Conservation (phyloP, 2,888 invertebrate genomes). For the Drosophila infuscata region DNA sequence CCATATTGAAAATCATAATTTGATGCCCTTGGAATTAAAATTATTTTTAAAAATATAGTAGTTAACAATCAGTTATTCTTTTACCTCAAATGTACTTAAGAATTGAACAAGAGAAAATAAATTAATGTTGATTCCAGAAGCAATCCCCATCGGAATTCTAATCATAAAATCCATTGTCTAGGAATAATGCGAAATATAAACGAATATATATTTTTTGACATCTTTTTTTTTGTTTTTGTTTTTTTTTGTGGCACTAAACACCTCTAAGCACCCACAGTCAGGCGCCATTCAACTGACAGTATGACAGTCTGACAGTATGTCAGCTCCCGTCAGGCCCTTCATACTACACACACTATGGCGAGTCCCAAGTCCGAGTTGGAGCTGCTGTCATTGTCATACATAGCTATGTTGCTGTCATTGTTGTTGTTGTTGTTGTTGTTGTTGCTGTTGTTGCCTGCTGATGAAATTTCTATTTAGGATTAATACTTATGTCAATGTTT, state of each 20-base stretch:
- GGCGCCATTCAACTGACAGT: neutral
- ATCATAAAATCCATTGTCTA: slow-evolving; percentile 30
- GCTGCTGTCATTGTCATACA: slow-evolving; percentile 41
- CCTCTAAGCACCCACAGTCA: slow-evolving; percentile 3
- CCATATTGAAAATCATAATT: neutral
- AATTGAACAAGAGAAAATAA: slow-evolving; percentile 4
- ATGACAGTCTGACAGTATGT: slow-evolving; percentile 33
- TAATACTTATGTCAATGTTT: slow-evolving; percentile 74
- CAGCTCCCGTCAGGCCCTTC: slow-evolving; percentile 25
- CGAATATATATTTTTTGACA: slow-evolving; percentile 20
- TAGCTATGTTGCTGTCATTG: slow-evolving; percentile 38
- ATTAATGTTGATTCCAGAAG: neutral
- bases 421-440: slow-evolving; percentile 41
- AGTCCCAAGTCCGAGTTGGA: slow-evolving; percentile 11
- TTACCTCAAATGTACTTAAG: neutral
- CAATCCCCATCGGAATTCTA: neutral
- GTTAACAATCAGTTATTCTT: neutral
- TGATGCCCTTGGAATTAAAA: neutral
- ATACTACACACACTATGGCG: neutral
- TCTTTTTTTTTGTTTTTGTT: neutral
- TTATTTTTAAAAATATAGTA: too few species aligned
- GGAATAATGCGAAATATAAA: slow-evolving; percentile 22
- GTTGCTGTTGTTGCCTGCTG: slow-evolving; percentile 51
- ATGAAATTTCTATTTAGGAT: slow-evolving; percentile 79
- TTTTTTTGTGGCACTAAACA: slow-evolving; percentile 1